Evolutionary conservation across 2,113 vertebrate genomes (phyloP).

Genomic region (Python bivittatus): DNA sequence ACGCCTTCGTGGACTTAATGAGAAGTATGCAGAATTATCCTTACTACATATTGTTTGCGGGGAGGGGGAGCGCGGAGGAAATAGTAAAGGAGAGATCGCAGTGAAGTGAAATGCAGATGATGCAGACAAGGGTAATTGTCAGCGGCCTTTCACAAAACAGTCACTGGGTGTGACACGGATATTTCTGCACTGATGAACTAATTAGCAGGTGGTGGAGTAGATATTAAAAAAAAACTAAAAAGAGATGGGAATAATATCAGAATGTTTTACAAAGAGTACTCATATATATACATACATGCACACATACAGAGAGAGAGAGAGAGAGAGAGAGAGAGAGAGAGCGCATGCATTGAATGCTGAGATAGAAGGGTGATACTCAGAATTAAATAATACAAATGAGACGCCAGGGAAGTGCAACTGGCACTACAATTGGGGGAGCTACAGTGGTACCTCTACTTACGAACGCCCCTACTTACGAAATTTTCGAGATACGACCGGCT

Average conservation of each 20-base stretch:
- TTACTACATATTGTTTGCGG: neutral
- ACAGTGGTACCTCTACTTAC: no score
- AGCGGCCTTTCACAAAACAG: neutral
- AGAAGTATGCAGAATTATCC: neutral
- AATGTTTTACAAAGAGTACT: neutral
- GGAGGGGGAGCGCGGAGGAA: neutral
- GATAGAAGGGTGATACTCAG: neutral
- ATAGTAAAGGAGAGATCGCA: neutral
- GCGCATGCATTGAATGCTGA: no score
- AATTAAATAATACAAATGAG: neutral
- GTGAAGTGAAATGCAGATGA: neutral
- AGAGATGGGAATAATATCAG: neutral
- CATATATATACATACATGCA: no score
- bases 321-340: no score
- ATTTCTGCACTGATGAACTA: neutral
- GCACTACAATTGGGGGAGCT: neutral
- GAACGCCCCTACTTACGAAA: no score
- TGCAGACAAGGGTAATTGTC: neutral
- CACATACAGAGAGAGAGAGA: no score
- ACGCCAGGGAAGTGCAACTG: neutral
- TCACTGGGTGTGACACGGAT: neutral
- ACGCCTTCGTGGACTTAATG: neutral
- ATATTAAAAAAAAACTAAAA: neutral
- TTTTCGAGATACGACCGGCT: no score
- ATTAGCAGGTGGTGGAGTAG: neutral